Conservation (phyloP, 2,797 vertebrate species). For the Periophthalmus magnuspinnatus region DNA sequence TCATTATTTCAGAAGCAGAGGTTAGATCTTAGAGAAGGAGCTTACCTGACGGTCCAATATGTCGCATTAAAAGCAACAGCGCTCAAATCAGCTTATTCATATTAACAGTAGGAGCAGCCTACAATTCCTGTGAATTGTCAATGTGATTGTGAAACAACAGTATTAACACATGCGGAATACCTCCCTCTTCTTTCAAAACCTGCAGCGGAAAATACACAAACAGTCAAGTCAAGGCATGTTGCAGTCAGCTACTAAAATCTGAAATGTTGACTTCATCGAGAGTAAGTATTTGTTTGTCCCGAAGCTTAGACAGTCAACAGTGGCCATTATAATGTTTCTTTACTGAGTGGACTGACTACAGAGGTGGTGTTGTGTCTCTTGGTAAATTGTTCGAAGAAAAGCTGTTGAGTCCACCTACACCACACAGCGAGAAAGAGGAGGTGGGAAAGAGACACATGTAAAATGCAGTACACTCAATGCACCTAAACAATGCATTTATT, state of each 20-base stretch:
- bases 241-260: conserved; percentile 37
- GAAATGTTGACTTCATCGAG: conserved; percentile 33
- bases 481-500: conserved; percentile 15
- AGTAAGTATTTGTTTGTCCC: conserved; percentile 13
- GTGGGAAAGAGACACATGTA: conserved; percentile 28
- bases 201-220: conserved; percentile 13
- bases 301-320: background rate
- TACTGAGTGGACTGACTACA: conserved; percentile 16
- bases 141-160: conserved; percentile 25
- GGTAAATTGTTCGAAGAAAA: conserved; percentile 20
- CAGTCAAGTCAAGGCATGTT: conserved; percentile 53
- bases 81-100: background rate
- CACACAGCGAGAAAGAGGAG: conserved; percentile 18
- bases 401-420: conserved; percentile 19
- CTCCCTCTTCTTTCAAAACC: conserved; percentile 46
- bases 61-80: conserved; percentile 4
- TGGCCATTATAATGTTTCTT: conserved; percentile 4
- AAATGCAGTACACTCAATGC: conserved; percentile 21
- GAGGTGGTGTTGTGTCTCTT: conserved; percentile 14
- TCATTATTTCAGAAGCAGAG: background rate
- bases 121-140: conserved; percentile 17
- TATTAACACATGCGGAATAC: conserved; percentile 51
- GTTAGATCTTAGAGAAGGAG: conserved; percentile 3
- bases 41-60: conserved; percentile 50
- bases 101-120: background rate